These are phyloP conservation scores for Musca domestica DNA, from an alignment of 1,140 invertebrate species.

Conservation along the genomic window DNA sequence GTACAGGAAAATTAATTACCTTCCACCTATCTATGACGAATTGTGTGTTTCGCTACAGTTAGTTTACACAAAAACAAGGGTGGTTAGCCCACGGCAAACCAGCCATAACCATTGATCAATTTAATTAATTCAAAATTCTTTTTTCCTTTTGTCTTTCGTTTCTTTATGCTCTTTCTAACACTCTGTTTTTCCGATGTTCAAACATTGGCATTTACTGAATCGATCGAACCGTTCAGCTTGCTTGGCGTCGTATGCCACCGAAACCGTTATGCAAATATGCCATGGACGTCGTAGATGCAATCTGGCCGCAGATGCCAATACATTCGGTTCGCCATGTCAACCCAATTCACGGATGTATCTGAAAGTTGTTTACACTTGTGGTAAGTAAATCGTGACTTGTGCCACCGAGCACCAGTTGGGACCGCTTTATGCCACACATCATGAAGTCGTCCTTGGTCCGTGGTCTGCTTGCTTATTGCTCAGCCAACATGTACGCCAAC, in stretches of 20 bases:
- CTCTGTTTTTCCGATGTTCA: not conserved
- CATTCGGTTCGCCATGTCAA: slow-evolving; percentile 83
- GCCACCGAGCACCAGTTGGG: not conserved
- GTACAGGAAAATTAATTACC: too few relatives aligned
- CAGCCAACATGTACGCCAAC: too few relatives aligned
- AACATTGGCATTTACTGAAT: slow-evolving; percentile 32
- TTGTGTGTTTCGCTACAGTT: too few relatives aligned
- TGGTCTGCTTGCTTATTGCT: not conserved
- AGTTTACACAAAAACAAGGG: too few relatives aligned
- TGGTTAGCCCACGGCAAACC: not conserved
- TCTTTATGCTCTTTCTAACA: not conserved
- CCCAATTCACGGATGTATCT: slow-evolving; percentile 83
- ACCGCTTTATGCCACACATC: not conserved
- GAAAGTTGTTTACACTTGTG: slow-evolving; percentile 90
- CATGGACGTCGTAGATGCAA: slow-evolving; percentile 83
- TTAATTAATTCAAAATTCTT: slow-evolving; percentile 17
- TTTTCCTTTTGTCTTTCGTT: not conserved
- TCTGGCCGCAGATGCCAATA: slow-evolving; percentile 75
- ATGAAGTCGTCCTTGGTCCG: not conserved
- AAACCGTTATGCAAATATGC: slow-evolving; percentile 85
- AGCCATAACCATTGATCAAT: slow-evolving; percentile 4
- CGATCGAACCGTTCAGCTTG: slow-evolving; percentile 65
- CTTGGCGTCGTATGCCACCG: slow-evolving; percentile 80
- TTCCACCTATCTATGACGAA: too few relatives aligned
- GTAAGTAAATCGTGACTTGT: slow-evolving; percentile 63